Evolutionary conservation across 1,140 invertebrate species (phyloP).

Genomic region (Neelides sp.): DNA sequence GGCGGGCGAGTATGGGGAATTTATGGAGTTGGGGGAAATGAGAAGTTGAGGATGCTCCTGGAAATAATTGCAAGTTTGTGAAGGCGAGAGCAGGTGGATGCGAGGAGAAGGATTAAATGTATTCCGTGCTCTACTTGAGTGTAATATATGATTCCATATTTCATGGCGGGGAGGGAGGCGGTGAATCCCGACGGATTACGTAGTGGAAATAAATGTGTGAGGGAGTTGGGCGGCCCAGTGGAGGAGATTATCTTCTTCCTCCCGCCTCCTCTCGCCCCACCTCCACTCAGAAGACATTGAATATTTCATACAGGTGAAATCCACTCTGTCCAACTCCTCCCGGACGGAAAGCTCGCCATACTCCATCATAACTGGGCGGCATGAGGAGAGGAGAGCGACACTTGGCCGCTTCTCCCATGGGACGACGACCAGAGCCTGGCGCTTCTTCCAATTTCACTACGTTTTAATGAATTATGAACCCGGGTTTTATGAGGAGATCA

Average conservation of each 20-base stretch:
- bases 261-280: conserved; percentile 22
- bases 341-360: neutral
- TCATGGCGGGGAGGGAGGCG: conserved; percentile 14
- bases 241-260: conserved; percentile 29
- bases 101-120: too few species aligned
- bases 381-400: neutral
- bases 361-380: neutral
- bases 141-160: conserved; percentile 25
- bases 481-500: conserved; percentile 25
- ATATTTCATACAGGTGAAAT: conserved; percentile 28
- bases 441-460: conserved; percentile 27
- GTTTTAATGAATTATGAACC: conserved; percentile 30
- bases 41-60: too few species aligned
- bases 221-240: conserved; percentile 28
- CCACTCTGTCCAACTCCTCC: conserved; percentile 15
- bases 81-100: too few species aligned
- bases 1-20: too few species aligned
- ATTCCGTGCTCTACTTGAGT: conserved; percentile 19
- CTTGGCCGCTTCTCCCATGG: too few species aligned
- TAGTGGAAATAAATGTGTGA: conserved; percentile 31
- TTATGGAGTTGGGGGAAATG: too few species aligned
- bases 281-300: conserved; percentile 28
- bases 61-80: too few species aligned
- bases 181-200: conserved; percentile 17
- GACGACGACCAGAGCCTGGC: conserved; percentile 12